These are phyloP conservation scores for Littorina saxatilis DNA, from an alignment of 1,140 invertebrate genomes.

Conservation along the genomic window DNA sequence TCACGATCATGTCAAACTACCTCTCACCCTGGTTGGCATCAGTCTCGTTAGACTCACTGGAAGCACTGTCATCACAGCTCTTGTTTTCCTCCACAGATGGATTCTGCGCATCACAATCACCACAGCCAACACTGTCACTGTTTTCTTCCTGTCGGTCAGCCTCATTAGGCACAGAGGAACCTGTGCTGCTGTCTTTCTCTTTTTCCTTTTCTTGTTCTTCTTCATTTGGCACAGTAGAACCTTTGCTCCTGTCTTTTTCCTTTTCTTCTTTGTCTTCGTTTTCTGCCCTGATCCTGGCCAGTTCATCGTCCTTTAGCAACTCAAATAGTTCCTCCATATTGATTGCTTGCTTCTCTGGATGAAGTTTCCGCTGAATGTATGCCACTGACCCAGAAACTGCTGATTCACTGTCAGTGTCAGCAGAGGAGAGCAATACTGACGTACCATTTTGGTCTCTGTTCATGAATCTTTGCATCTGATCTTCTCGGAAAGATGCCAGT, in stretches of 20 bases:
- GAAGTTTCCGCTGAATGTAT: conserved; percentile 19
- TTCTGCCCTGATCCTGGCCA: conserved; percentile 15
- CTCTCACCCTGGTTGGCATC: no score
- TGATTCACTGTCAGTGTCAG: background rate
- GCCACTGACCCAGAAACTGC: background rate
- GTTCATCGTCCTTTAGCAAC: conserved; percentile 26
- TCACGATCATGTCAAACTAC: no score
- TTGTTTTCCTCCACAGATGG: no score
- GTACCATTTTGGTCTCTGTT: background rate
- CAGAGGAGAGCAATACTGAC: background rate
- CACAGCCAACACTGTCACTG: background rate
- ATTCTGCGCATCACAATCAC: no score
- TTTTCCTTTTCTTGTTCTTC: background rate
- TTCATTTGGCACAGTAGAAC: background rate
- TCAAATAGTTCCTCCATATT: conserved; percentile 36
- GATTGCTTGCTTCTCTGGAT: conserved; percentile 26
- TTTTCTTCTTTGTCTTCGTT: background rate
- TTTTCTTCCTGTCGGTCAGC: background rate
- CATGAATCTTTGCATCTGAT: conserved; percentile 26
- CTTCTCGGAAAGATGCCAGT: conserved; percentile 18
- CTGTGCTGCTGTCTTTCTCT: no score
- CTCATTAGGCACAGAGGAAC: background rate
- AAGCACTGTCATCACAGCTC: no score
- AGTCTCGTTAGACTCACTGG: no score
- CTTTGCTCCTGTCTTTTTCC: background rate